A percentile compares a stretch with the other conserved stretches of the same genome.
phyloP scores from a whole-genome alignment of 2,113 vertebrate genomes.

The Aplodontia rufa region DNA sequence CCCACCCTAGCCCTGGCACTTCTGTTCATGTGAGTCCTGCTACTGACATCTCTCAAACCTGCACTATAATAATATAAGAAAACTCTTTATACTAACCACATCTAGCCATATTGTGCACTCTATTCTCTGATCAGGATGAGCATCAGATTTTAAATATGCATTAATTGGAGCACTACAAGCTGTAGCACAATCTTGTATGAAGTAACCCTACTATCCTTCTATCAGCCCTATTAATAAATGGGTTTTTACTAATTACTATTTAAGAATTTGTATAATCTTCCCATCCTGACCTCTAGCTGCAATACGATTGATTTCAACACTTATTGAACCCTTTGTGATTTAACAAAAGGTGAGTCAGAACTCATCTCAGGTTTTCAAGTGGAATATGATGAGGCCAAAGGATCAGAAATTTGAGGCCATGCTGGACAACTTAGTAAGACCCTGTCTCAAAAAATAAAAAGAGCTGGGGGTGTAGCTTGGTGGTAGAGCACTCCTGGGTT shows the following conservation, averaged over 20 bases:
- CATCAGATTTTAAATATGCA: not conserved
- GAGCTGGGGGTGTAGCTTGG: too few species aligned
- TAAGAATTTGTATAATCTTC: not conserved
- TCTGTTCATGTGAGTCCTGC: too few species aligned
- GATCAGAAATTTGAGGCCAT: too few species aligned
- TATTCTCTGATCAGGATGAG: not conserved
- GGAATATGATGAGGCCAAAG: not conserved
- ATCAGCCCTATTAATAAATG: not conserved
- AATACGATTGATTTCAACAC: not conserved
- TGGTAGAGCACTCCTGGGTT: too few species aligned
- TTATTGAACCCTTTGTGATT: not conserved
- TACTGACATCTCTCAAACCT: not conserved
- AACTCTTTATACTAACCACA: too few species aligned
- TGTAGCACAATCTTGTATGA: not conserved
- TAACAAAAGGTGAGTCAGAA: not conserved
- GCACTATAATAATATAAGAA: too few species aligned
- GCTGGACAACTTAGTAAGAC: too few species aligned
- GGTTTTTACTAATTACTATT: not conserved
- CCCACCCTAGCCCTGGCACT: too few species aligned
- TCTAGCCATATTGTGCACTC: not conserved
- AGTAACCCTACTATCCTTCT: not conserved
- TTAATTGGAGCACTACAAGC: not conserved
- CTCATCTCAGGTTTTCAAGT: not conserved
- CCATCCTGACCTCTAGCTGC: not conserved
- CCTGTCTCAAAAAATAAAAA: too few species aligned